These are phyloP conservation scores for Eugnorisma glareosa DNA, from an alignment of 2,888 invertebrate species.

Conservation along the genomic window DNA sequence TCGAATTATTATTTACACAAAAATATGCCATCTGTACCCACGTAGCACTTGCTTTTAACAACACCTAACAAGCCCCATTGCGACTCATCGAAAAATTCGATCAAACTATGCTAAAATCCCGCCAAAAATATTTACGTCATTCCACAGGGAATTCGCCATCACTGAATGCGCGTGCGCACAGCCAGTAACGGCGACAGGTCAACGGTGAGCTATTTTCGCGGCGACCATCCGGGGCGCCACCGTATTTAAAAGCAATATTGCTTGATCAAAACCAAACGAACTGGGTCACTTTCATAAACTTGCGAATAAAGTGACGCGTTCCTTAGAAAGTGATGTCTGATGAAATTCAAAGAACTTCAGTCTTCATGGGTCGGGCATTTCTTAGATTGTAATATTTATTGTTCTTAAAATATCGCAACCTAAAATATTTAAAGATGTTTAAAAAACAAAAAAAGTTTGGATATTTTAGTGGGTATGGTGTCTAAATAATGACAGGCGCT, in stretches of 20 bases:
- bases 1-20: no score
- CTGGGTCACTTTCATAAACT: conserved; percentile 59
- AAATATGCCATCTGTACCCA: neutral
- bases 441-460: neutral
- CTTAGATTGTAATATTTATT: neutral
- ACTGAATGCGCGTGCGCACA: conserved; percentile 53
- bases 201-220: conserved; percentile 66
- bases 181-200: conserved; percentile 64
- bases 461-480: neutral
- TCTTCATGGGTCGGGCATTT: neutral
- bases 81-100: neutral
- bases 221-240: conserved; percentile 61
- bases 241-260: conserved; percentile 65
- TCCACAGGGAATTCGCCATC: conserved; percentile 47
- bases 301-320: conserved; percentile 24
- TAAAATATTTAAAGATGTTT: neutral
- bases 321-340: conserved; percentile 27
- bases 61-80: neutral
- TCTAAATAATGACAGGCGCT: no score
- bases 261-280: conserved; percentile 62
- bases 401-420: neutral
- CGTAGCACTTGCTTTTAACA: neutral
- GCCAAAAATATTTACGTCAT: conserved; percentile 52
- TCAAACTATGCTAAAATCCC: conserved; percentile 22
- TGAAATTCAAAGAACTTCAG: neutral